Evolutionary conservation across 2,797 vertebrate genomes (phyloP), one percentile per base, ranked within the genome.

Genomic region (Mycteria americana): DNA sequence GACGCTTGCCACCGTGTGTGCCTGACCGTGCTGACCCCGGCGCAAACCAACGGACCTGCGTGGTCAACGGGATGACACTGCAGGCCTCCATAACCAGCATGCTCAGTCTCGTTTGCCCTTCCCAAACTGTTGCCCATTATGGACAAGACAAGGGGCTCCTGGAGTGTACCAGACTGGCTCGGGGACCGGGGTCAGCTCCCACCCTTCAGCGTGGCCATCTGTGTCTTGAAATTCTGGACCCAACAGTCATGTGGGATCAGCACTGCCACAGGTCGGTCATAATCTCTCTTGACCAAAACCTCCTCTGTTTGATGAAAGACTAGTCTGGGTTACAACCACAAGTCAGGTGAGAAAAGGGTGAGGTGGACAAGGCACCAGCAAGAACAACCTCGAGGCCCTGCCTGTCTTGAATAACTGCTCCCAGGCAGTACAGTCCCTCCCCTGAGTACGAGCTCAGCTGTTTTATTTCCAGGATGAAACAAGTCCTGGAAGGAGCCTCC

Each of bases 341-440:
- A 35, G 30, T 30, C 46, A 73, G n/a, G 10, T 30, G 43, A 63
- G 31, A 81, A 89, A 77, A 67, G 5, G 25, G 10, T 21, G 48
- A 67, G 30, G 23, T n/a, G 39, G 82, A 41, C 19, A 25, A 93
- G 18, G 27, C 28, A 75, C 15, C 41, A 75, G 27, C 11, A 75
- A 75, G 39, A 35, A 54, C 0, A 0, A 31, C 23, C 33, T 79
- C 2, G 5, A 63, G 35, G 17, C 25, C 19, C 6, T 81, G 13
- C 10, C 81, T 39, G 4, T 76, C 53, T 59, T 56, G 33, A 70
- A 50, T 70, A 59, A 79, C 27, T 84, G 30, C 39, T 86, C 60
- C 43, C 65, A 48, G 11, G 31, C 0, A 0, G 19, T 45, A 33
- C 13, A 28, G 9, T 43, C 23, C 23, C 11, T 85, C 30, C 22